Percentiles rank a stretch among this genome's conserved stretches.
These are phyloP conservation scores for Epinephelus awoara DNA, from an alignment of 2,797 vertebrate genomes.

Conservation along the genomic window DNA sequence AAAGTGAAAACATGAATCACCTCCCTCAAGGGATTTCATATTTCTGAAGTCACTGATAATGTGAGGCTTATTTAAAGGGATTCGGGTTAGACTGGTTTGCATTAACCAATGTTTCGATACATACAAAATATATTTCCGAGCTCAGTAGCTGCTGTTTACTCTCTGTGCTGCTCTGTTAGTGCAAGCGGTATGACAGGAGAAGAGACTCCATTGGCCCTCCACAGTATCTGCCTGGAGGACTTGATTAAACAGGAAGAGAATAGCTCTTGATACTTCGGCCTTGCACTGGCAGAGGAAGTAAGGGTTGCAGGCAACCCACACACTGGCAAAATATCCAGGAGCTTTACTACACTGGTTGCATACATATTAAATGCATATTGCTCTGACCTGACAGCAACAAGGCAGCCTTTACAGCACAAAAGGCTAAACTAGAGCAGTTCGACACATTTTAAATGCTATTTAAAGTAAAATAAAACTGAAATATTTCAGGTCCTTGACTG, in stretches of 20 bases:
- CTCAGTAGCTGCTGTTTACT: conserved; percentile 66
- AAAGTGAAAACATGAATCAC: conserved; percentile 79
- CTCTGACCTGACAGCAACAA: conserved; percentile 51
- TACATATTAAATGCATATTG: conserved; percentile 67
- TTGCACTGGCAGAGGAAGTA: conserved; percentile 74
- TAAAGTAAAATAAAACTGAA: conserved; percentile 23
- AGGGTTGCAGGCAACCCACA: conserved; percentile 79
- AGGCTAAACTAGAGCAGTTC: conserved; percentile 26
- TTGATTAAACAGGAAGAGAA: conserved; percentile 82
- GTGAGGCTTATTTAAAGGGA: conserved; percentile 71
- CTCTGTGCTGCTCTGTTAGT: conserved; percentile 53
- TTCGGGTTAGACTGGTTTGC: conserved; percentile 55
- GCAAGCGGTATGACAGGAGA: conserved; percentile 58
- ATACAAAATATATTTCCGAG: conserved; percentile 56
- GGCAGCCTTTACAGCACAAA: conserved; percentile 22
- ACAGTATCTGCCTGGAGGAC: conserved; percentile 80
- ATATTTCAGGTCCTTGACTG: conserved; percentile 21
- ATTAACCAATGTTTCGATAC: conserved; percentile 60
- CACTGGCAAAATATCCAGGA: conserved; percentile 73
- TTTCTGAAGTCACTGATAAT: conserved; percentile 70
- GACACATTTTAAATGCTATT: conserved; percentile 28
- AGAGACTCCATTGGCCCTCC: conserved; percentile 69
- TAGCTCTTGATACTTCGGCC: conserved; percentile 76
- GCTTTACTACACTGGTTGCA: conserved; percentile 65
- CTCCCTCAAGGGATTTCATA: conserved; percentile 55